phyloP scores from a whole-genome alignment of 1,140 invertebrate species.

The Antheraea mylitta region DNA sequence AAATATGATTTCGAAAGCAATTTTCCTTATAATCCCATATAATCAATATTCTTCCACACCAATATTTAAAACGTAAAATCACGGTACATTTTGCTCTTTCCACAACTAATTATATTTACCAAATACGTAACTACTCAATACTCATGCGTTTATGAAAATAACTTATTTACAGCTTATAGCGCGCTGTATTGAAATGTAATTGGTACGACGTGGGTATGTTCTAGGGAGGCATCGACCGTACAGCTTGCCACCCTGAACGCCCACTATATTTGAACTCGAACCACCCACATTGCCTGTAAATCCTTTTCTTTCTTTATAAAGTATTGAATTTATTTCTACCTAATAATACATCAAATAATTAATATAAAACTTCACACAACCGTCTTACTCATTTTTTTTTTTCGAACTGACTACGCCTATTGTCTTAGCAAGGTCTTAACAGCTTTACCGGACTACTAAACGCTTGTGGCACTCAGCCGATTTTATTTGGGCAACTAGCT shows the following conservation, averaged over 20 bases:
- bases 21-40: too few species aligned
- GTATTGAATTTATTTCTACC: not conserved
- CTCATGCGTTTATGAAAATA: not conserved
- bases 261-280: constrained; percentile 17
- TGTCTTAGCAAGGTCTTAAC: too few species aligned
- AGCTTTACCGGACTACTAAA: too few species aligned
- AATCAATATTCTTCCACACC: too few species aligned
- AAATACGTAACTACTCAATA: not conserved
- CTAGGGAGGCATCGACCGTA: constrained; percentile 20
- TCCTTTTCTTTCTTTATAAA: constrained; percentile 3
- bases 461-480: too few species aligned
- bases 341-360: not conserved
- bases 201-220: constrained; percentile 8
- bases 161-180: not conserved
- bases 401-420: too few species aligned
- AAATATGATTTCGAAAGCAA: too few species aligned
- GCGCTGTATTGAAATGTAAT: constrained; percentile 2
- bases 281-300: constrained; percentile 6
- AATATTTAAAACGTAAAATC: not conserved
- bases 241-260: constrained; percentile 11
- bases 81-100: not conserved
- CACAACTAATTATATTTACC: not conserved
- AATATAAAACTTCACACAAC: too few species aligned
- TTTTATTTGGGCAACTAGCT: too few species aligned
- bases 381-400: too few species aligned